Conservation (phyloP, 1,140 invertebrate genomes). For the Mya arenaria region DNA sequence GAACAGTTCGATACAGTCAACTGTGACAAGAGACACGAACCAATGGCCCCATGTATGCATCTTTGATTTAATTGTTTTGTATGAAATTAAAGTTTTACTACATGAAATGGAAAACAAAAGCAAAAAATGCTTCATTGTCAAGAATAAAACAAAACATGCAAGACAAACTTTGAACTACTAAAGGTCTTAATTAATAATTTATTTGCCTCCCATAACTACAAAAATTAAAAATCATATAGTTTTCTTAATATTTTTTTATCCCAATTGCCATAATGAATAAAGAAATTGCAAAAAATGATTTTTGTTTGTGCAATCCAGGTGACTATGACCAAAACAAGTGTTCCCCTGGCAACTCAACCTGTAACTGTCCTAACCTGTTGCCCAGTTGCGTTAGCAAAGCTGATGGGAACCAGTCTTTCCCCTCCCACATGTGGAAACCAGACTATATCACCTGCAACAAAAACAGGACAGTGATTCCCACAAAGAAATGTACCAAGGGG, state of each 20-base stretch:
- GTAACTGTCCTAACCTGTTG: constrained; percentile 48
- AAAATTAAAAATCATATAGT: no score
- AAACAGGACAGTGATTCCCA: constrained; percentile 54
- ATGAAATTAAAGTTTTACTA: no score
- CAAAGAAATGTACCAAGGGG: constrained; percentile 45
- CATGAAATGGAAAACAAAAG: no score
- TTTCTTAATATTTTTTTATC: no score
- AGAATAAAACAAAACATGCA: no score
- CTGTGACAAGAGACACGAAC: constrained; percentile 41
- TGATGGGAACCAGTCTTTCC: constrained; percentile 54
- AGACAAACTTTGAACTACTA: no score
- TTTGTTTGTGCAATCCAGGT: no score
- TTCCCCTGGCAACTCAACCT: constrained; percentile 37
- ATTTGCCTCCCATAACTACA: no score
- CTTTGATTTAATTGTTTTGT: background rate
- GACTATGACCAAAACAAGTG: constrained; percentile 66
- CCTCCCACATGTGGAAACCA: constrained; percentile 51
- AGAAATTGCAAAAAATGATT: no score
- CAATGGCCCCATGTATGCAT: constrained; percentile 37
- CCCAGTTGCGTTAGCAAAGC: constrained; percentile 53
- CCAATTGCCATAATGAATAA: no score
- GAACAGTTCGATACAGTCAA: constrained; percentile 29
- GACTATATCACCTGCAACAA: constrained; percentile 56
- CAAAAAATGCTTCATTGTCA: no score
- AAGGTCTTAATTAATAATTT: no score